A percentile compares a stretch with the other conserved stretches of the same genome.
phyloP scores from a whole-genome alignment of 2,797 vertebrate genomes.

The Trichosurus vulpecula region DNA sequence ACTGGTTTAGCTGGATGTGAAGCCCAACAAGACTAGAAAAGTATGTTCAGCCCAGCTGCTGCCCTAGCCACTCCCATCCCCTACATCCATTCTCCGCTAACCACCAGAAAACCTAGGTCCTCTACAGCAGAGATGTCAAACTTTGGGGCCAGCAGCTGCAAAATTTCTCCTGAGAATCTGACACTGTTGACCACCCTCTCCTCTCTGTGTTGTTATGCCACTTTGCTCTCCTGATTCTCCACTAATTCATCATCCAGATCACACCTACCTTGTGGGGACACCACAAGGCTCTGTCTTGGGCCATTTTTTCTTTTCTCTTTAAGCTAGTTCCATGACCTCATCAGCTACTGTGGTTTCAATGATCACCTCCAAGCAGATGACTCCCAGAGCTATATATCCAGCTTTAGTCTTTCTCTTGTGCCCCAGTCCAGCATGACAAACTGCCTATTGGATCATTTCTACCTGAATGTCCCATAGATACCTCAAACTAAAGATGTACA shows the following conservation, averaged over 20 bases:
- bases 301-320: not conserved
- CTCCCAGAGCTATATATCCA: not conserved
- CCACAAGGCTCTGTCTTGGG: too few relatives aligned
- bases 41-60: not conserved
- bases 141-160: not conserved
- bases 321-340: not conserved
- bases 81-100: not conserved
- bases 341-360: not conserved
- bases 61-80: not conserved
- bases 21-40: not conserved
- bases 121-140: not conserved
- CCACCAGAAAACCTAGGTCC: not conserved
- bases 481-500: not conserved
- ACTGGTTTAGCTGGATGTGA: not conserved
- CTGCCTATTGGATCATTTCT: not conserved
- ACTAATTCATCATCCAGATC: not conserved
- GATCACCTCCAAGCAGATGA: not conserved
- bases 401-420: not conserved
- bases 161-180: not conserved
- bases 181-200: not conserved
- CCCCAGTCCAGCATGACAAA: not conserved
- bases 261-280: not conserved
- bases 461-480: not conserved
- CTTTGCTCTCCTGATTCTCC: not conserved
- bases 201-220: not conserved